These are phyloP conservation scores for Acomys russatus DNA, from an alignment of 2,797 vertebrate species.

Conservation along the genomic window DNA sequence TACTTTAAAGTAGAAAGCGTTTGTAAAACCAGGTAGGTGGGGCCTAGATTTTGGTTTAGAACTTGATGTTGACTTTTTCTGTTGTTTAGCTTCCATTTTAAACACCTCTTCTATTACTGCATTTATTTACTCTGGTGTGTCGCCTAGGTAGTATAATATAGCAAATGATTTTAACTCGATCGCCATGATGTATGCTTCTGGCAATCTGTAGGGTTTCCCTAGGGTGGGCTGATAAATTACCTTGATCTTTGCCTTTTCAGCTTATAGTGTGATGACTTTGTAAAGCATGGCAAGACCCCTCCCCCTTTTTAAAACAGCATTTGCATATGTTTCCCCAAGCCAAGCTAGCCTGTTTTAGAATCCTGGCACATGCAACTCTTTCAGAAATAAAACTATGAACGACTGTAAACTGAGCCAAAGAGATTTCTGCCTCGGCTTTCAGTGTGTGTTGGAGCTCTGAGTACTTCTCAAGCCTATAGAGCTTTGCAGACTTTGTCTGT, in stretches of 20 bases:
- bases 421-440: constrained; percentile 47
- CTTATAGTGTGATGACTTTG: constrained; percentile 56
- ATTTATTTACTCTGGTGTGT: constrained; percentile 50
- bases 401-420: constrained; percentile 31
- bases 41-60: constrained; percentile 44
- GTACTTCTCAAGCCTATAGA: not conserved
- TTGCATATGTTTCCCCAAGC: constrained; percentile 61
- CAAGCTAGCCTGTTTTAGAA: constrained; percentile 33
- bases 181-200: constrained; percentile 44
- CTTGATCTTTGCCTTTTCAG: constrained; percentile 60
- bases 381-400: constrained; percentile 30
- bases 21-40: constrained; percentile 48
- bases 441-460: constrained; percentile 11
- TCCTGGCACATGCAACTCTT: not conserved
- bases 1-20: not conserved
- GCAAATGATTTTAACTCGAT: constrained; percentile 65
- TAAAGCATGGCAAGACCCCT: constrained; percentile 10
- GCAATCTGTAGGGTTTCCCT: constrained; percentile 50
- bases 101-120: constrained; percentile 59
- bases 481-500: constrained; percentile 27
- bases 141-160: constrained; percentile 66
- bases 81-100: constrained; percentile 30
- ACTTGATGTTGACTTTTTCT: constrained; percentile 12
- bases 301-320: constrained; percentile 36
- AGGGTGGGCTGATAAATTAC: constrained; percentile 61